Percentiles rank a stretch among this genome's conserved stretches.
phyloP scores from a whole-genome alignment of 2,797 vertebrate genomes.

The Carapus acus region DNA sequence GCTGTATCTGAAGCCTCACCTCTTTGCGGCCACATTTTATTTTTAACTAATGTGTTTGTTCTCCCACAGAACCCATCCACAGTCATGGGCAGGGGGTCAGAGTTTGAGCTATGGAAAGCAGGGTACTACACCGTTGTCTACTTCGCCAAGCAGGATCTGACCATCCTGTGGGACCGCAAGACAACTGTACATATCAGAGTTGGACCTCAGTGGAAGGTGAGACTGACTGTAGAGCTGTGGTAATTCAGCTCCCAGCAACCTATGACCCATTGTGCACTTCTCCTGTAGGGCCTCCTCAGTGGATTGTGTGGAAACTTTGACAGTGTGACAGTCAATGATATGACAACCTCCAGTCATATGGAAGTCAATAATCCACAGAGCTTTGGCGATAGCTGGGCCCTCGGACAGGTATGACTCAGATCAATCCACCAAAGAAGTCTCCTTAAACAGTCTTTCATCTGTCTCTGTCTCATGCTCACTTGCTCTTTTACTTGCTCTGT shows the following conservation, averaged over 20 bases:
- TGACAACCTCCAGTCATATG: constrained; percentile 95
- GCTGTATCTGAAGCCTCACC: neutral
- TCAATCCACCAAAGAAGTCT: constrained; percentile 20
- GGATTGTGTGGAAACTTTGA: constrained; percentile 99
- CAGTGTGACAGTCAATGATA: constrained; percentile 94
- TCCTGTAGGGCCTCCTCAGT: constrained; percentile 65
- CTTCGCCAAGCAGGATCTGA: constrained; percentile 87
- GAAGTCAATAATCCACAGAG: constrained; percentile 94
- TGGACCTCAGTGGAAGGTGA: constrained; percentile 92
- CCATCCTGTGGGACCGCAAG: constrained; percentile 94
- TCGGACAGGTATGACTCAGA: constrained; percentile 82
- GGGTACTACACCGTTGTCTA: constrained; percentile 90
- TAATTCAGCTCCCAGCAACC: constrained; percentile 1
- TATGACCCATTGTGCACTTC: neutral
- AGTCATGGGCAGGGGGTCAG: constrained; percentile 74
- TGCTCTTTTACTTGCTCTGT: constrained; percentile 35
- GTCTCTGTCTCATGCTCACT: constrained; percentile 19
- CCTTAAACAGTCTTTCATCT: constrained; percentile 23
- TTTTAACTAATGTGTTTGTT: constrained; percentile 3
- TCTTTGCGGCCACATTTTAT: neutral
- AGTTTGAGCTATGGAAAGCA: constrained; percentile 90
- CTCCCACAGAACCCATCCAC: constrained; percentile 70
- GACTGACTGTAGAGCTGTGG: neutral
- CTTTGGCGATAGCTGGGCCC: constrained; percentile 95
- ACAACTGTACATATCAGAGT: constrained; percentile 93